Base-by-base conservation (phyloP, 1,140 invertebrate species). In the Papilio glaucus region DNA sequence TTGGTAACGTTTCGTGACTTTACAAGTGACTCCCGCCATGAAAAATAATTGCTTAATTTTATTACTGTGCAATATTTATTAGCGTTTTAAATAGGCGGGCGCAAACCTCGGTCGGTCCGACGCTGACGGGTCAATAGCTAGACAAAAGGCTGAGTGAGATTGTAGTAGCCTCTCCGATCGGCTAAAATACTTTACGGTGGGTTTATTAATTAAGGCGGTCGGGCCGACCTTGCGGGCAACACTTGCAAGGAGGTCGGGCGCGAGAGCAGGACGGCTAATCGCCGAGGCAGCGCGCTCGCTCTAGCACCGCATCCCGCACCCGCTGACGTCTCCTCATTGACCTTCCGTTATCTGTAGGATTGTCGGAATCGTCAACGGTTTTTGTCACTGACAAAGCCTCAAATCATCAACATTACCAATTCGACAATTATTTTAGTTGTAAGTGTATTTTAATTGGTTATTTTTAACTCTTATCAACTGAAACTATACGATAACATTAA, bases 151-250 rank as follows among this genome's bases (percentile, higher is more conserved):
- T 82, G 85, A 83, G 82, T 85, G 84, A 89, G 87, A 90, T 90
- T 85, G 86, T 88, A 86, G 85, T 85, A 86, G 86, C 76, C 80
- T 85, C 86, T 84, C 86, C 81, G 88, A 89, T 90, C 89, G 85
- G 88, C 87, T 91, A 89, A 89, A 91, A 93, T 92, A 92, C 88
- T 91, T 90, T 91, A 91, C 89, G 84, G 84, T 87, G 90, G 88
- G 90, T 91, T 92, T 92, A 92, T 92, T 92, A 92, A 92, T 92
- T 92, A 92, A 92, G 87, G 89, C 90, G 82, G 83, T 86, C 89
- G 89, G 81, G 82, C 87, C 91, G 89, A 91, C 89, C 91, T 91
- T 93, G 89, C 87, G 85, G 80, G 89, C 89, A 86, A 89, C 89
- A 85, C 90, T 90, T 91, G 89, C 87, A 89, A 90, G 88, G 89